These are phyloP conservation scores for Cataglyphis altisquamis DNA, from an alignment of 2,888 invertebrate genomes.

Conservation along the genomic window DNA sequence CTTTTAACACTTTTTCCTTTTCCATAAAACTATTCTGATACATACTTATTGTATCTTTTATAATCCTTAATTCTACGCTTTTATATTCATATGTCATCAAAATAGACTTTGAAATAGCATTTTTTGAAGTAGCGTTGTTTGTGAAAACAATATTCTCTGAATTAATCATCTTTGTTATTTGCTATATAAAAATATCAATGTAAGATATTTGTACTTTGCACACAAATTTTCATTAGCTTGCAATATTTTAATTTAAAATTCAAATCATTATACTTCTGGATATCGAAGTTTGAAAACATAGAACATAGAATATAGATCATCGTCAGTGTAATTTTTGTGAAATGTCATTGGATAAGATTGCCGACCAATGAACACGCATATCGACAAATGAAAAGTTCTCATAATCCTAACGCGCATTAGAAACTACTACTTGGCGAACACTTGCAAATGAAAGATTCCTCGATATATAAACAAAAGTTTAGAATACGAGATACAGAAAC, in stretches of 20 bases:
- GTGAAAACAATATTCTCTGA: not conserved
- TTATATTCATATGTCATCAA: slow-evolving; percentile 40
- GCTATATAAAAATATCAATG: not conserved
- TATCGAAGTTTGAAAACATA: not conserved
- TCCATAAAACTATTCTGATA: slow-evolving; percentile 35
- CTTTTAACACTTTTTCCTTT: slow-evolving; percentile 62
- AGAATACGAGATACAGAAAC: slow-evolving; percentile 2
- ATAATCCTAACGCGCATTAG: not conserved
- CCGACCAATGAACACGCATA: not conserved
- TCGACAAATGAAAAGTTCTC: not conserved
- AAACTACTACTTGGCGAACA: not conserved
- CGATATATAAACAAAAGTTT: slow-evolving; percentile 65
- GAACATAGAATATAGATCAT: not conserved
- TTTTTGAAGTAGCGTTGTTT: not conserved
- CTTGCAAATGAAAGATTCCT: slow-evolving; percentile 8
- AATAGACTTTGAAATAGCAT: slow-evolving; percentile 6
- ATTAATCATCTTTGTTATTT: slow-evolving; percentile 41
- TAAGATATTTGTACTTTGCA: not conserved
- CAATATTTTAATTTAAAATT: not conserved
- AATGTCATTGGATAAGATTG: too few relatives aligned
- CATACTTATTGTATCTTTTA: slow-evolving; percentile 22
- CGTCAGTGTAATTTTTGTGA: not conserved
- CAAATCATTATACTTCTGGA: not conserved
- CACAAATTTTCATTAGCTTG: not conserved
- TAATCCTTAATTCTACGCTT: slow-evolving; percentile 52